phyloP scores from a whole-genome alignment of 2,113 vertebrate species.

The Sula dactylatra region DNA sequence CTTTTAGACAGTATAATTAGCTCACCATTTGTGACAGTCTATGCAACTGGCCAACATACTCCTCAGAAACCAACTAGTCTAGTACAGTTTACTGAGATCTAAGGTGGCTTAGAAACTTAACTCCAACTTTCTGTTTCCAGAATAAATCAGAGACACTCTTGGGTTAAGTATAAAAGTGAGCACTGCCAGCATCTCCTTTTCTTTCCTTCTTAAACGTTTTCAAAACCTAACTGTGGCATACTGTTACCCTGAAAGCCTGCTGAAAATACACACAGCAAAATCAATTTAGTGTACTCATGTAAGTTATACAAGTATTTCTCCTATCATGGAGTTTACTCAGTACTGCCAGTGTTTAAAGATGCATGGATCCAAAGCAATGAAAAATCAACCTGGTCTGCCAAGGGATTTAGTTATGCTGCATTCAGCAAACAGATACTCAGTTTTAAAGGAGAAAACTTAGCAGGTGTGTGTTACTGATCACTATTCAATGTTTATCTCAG shows the following conservation, averaged over 20 bases:
- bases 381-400: neutral
- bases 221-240: neutral
- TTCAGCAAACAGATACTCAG: neutral
- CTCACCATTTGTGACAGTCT: neutral
- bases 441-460: neutral
- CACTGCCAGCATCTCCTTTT: neutral
- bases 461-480: neutral
- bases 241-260: neutral
- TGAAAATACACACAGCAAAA: neutral
- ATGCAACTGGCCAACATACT: neutral
- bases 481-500: neutral
- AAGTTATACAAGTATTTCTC: neutral
- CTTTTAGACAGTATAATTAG: neutral
- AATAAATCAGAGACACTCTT: neutral
- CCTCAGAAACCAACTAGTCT: neutral
- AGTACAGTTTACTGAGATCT: neutral
- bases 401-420: neutral
- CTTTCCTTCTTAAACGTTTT: neutral
- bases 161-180: neutral
- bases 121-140: neutral
- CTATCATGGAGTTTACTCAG: neutral
- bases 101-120: neutral
- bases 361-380: neutral
- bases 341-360: neutral
- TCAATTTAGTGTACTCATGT: neutral